Percentiles rank a stretch among this genome's conserved stretches.
Conservation (phyloP, 2,888 invertebrate species). For the Orchesellides sinensis region DNA sequence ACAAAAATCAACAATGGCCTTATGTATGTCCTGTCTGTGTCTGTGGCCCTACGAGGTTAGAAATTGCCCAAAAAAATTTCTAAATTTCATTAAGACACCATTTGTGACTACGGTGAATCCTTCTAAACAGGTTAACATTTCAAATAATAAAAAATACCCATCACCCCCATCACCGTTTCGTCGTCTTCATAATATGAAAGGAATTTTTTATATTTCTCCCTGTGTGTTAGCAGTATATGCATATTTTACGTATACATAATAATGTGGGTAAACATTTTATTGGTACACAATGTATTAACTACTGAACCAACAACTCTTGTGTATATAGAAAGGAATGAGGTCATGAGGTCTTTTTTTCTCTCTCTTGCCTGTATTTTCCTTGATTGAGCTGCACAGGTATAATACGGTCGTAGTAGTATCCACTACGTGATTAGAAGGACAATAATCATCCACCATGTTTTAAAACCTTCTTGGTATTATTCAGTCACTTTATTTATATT, state of each 20-base stretch:
- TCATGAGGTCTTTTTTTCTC: conserved; percentile 59
- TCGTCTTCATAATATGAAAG: conserved; percentile 40
- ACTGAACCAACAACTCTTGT: conserved; percentile 56
- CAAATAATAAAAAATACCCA: conserved; percentile 36
- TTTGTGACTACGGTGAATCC: too few relatives aligned
- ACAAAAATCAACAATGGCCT: neutral
- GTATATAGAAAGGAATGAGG: conserved; percentile 64
- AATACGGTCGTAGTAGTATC: too few relatives aligned
- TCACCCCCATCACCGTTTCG: conserved; percentile 11
- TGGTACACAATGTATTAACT: conserved; percentile 56
- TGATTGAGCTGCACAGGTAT: conserved; percentile 43
- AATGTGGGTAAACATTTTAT: conserved; percentile 11
- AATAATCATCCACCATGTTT: conserved; percentile 62
- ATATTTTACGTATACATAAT: conserved; percentile 15
- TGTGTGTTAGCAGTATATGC: conserved; percentile 28
- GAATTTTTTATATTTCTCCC: conserved; percentile 36
- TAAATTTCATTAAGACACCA: conserved; percentile 60
- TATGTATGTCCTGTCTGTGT: conserved; percentile 22
- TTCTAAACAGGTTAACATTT: conserved; percentile 61
- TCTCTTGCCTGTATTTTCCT: conserved; percentile 60
- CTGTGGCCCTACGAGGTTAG: conserved; percentile 33
- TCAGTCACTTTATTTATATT: neutral
- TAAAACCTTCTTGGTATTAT: neutral
- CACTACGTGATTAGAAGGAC: conserved; percentile 62
- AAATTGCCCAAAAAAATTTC: conserved; percentile 60